phyloP scores from a whole-genome alignment of 2,797 vertebrate genomes.

The Chelon auratus region DNA sequence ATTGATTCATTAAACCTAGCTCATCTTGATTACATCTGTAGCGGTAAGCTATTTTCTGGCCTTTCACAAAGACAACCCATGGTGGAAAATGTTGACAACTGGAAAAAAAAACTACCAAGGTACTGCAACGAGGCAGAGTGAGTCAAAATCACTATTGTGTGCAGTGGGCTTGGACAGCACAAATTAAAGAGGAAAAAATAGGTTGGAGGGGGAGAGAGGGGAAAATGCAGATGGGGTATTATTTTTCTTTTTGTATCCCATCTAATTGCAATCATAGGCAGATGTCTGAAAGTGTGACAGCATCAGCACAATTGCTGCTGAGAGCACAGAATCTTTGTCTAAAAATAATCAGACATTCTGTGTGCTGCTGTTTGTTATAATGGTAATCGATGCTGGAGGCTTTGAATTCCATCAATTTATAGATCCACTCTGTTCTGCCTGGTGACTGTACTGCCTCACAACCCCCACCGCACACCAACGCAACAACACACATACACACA shows the following conservation, averaged over 20 bases:
- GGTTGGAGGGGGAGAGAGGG: slow-evolving; percentile 68
- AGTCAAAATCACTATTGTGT: slow-evolving; percentile 83
- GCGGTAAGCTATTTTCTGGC: slow-evolving; percentile 80
- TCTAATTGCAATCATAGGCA: slow-evolving; percentile 99
- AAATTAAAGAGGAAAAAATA: slow-evolving; percentile 81
- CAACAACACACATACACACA: slow-evolving; percentile 47
- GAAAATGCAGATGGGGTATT: slow-evolving; percentile 93
- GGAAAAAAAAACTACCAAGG: slow-evolving; percentile 62
- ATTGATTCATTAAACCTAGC: slow-evolving; percentile 81
- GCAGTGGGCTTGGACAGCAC: slow-evolving; percentile 78
- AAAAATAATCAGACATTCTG: slow-evolving; percentile 99
- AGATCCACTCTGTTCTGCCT: slow-evolving; percentile 99
- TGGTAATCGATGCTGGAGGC: slow-evolving; percentile 99
- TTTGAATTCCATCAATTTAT: slow-evolving; percentile 99
- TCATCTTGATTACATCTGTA: slow-evolving; percentile 82
- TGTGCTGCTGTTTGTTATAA: slow-evolving; percentile 99
- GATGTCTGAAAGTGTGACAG: slow-evolving; percentile 99
- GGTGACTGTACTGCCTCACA: slow-evolving; percentile 91
- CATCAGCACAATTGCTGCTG: slow-evolving; percentile 99
- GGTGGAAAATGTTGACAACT: slow-evolving; percentile 81
- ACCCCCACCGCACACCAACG: slow-evolving; percentile 75
- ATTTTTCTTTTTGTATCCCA: slow-evolving; percentile 95
- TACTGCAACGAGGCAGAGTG: slow-evolving; percentile 76
- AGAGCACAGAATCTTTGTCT: slow-evolving; percentile 99
- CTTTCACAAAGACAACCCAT: slow-evolving; percentile 78